Conservation (phyloP, 2,113 vertebrate genomes). For the Nycticebus coucang region DNA sequence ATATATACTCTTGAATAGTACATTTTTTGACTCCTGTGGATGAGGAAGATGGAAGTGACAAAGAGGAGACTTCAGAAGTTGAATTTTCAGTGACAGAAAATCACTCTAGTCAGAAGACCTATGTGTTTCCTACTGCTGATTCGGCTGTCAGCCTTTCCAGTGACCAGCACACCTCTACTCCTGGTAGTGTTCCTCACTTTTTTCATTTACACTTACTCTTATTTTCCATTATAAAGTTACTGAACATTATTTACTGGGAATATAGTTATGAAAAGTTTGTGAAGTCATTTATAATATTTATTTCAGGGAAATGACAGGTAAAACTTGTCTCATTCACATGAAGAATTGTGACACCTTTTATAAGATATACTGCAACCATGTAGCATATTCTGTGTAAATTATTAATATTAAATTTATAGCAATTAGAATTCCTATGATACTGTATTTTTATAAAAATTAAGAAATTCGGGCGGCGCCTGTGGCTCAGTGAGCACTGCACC, state of each 20-base stretch:
- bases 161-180: conserved; percentile 42
- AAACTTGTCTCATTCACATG: neutral
- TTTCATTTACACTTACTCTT: neutral
- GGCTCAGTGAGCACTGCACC: no score
- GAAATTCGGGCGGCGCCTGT: no score
- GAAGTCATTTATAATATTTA: neutral
- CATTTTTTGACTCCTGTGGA: neutral
- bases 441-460: conserved; percentile 36
- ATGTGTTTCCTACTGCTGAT: conserved; percentile 45
- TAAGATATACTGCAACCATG: neutral
- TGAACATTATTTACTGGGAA: neutral
- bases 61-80: conserved; percentile 61
- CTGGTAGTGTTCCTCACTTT: conserved; percentile 81
- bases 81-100: conserved; percentile 39
- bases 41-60: conserved; percentile 69
- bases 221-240: neutral
- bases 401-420: conserved; percentile 1
- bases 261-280: neutral
- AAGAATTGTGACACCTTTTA: neutral
- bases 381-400: neutral
- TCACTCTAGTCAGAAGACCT: conserved; percentile 48
- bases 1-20: conserved; percentile 49
- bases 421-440: neutral
- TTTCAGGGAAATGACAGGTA: conserved; percentile 16
- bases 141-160: conserved; percentile 60